phyloP scores from a whole-genome alignment of 2,113 vertebrate species.

The Cryptotis parvus region DNA sequence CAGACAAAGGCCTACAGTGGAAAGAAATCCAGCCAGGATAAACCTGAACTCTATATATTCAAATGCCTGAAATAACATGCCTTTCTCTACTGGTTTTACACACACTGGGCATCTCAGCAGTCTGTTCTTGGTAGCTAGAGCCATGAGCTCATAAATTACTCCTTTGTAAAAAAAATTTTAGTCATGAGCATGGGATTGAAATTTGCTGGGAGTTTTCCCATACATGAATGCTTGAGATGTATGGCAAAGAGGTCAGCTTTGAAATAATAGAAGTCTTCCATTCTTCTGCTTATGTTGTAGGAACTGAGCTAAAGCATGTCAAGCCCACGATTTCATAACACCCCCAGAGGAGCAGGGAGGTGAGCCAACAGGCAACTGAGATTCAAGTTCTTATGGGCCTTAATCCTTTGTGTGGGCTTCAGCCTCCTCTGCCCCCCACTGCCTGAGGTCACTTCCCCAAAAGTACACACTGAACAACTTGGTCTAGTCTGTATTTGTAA shows the following conservation, averaged over 20 bases:
- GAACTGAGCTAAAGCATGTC: not conserved
- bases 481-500: not conserved
- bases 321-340: not conserved
- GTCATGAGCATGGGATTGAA: constrained; percentile 7
- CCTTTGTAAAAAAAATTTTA: constrained; percentile 1
- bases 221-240: not conserved
- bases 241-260: not conserved
- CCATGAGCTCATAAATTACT: not conserved
- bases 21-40: not conserved
- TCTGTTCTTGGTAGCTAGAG: constrained; percentile 2
- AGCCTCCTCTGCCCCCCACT: not conserved
- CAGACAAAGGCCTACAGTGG: not conserved
- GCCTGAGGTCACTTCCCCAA: not conserved
- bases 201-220: not conserved
- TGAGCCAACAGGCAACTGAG: not conserved
- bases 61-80: constrained; percentile 10
- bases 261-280: not conserved
- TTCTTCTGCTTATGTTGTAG: not conserved
- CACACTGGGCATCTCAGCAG: not conserved
- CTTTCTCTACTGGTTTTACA: not conserved
- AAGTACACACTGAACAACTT: not conserved
- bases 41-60: not conserved
- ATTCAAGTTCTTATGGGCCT: not conserved
- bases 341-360: not conserved
- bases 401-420: not conserved